These are phyloP conservation scores for Nephrotoma guestfalica DNA, from an alignment of 2,888 invertebrate genomes.

Conservation along the genomic window DNA sequence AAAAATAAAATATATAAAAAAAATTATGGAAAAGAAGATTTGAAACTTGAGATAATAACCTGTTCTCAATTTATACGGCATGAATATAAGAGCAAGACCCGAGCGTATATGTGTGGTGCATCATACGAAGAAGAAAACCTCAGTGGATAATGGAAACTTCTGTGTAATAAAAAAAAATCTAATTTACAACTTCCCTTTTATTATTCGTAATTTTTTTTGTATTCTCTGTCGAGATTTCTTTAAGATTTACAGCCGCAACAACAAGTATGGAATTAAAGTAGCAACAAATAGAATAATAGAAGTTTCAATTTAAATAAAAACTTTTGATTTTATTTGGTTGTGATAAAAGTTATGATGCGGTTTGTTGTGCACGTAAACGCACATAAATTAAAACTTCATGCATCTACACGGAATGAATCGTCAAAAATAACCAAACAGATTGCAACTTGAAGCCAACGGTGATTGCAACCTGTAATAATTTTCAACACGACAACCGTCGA, in stretches of 20 bases:
- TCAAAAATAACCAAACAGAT: no score
- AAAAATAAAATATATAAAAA: neutral
- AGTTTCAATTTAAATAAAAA: neutral
- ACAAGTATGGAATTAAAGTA: neutral
- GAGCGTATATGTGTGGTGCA: neutral
- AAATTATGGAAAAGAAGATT: neutral
- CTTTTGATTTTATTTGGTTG: neutral
- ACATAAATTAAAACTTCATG: no score
- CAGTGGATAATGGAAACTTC: neutral
- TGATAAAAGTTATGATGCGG: neutral
- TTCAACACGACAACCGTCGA: no score
- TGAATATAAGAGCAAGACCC: neutral
- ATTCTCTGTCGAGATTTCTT: neutral
- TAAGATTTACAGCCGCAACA: neutral
- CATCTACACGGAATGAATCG: no score
- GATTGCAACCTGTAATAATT: no score
- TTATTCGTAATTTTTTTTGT: neutral
- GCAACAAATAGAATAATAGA: neutral
- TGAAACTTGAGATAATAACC: neutral
- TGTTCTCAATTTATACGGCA: neutral
- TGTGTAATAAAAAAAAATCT: neutral
- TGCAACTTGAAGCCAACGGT: no score
- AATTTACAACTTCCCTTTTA: neutral
- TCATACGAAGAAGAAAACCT: neutral
- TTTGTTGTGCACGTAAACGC: no score